phyloP scores from a whole-genome alignment of 1,140 invertebrate genomes.

The Brachionus angularis region DNA sequence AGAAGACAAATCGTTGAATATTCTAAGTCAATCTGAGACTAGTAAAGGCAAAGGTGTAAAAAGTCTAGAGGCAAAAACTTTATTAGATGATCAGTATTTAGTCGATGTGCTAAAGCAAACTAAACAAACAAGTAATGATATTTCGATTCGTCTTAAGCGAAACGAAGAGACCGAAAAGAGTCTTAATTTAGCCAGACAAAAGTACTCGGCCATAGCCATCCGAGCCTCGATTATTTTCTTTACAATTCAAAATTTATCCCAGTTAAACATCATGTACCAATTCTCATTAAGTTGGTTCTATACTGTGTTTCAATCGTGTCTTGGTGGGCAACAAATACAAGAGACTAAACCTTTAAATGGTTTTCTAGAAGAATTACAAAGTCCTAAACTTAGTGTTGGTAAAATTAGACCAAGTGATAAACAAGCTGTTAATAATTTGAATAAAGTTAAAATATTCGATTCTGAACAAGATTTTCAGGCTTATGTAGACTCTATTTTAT shows the following conservation, averaged over 20 bases:
- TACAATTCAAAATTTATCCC: constrained; percentile 55
- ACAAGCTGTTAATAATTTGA: neutral
- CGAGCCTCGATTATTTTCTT: constrained; percentile 57
- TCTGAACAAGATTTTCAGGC: constrained; percentile 8
- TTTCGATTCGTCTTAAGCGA: constrained; percentile 51
- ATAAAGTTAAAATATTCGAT: neutral
- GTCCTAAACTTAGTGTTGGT: neutral
- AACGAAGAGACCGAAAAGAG: constrained; percentile 55
- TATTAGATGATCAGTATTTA: constrained; percentile 55
- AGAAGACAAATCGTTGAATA: constrained; percentile 55
- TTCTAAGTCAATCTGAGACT: constrained; percentile 53
- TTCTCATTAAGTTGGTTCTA: constrained; percentile 58
- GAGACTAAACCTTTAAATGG: constrained; percentile 8
- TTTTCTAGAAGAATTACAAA: neutral
- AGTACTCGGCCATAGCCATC: constrained; percentile 55
- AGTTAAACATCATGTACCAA: constrained; percentile 58
- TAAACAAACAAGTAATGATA: constrained; percentile 54
- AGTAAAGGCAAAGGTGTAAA: constrained; percentile 46
- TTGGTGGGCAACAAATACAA: neutral
- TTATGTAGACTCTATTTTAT: constrained; percentile 1
- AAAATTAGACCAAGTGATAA: neutral
- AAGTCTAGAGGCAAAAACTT: constrained; percentile 6
- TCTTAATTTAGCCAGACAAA: constrained; percentile 52
- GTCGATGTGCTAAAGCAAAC: constrained; percentile 54
- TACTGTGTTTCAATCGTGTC: constrained; percentile 50